Evolutionary conservation across 23 tunicate species (phyloP).

Genomic region (Clavelina lepadiformis): DNA sequence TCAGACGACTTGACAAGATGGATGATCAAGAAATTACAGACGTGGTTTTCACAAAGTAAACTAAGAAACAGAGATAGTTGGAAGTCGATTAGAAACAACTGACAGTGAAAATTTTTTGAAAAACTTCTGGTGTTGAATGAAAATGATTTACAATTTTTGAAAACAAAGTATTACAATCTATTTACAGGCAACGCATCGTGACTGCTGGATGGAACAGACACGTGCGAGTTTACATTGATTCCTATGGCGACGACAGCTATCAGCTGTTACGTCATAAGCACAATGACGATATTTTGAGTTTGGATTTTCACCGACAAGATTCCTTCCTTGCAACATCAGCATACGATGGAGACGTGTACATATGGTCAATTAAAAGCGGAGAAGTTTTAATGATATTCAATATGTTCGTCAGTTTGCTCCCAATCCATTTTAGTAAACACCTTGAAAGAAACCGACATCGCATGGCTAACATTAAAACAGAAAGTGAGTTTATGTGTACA

Average conservation of each 20-base stretch:
- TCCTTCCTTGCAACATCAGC: slow-evolving; percentile 28
- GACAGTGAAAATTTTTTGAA: too few relatives aligned
- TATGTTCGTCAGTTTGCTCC: slow-evolving; percentile 47
- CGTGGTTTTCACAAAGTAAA: slow-evolving; percentile 47
- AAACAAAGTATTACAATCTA: too few relatives aligned
- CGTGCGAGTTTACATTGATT: slow-evolving; percentile 22
- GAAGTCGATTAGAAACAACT: too few relatives aligned
- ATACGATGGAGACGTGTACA: slow-evolving; percentile 43
- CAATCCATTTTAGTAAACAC: too few relatives aligned
- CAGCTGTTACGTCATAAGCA: slow-evolving; percentile 38
- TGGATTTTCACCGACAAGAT: slow-evolving; percentile 58
- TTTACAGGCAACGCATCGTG: slow-evolving; percentile 7
- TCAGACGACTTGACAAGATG: slow-evolving; percentile 39
- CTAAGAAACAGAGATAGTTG: too few relatives aligned
- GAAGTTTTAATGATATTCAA: slow-evolving; percentile 40
- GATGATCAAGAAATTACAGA: slow-evolving; percentile 54
- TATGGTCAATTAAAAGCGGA: slow-evolving; percentile 42
- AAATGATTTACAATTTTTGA: too few relatives aligned
- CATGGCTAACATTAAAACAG: too few relatives aligned
- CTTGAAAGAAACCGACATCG: too few relatives aligned
- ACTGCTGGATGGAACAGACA: slow-evolving; percentile 7
- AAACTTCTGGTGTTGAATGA: too few relatives aligned
- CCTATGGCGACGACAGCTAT: slow-evolving; percentile 38
- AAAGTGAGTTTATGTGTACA: too few relatives aligned
- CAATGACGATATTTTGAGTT: slow-evolving; percentile 52